Evolutionary conservation across 2,113 vertebrate genomes (phyloP), one percentile per base, ranked within the genome.

Genomic region (Mus pahari): DNA sequence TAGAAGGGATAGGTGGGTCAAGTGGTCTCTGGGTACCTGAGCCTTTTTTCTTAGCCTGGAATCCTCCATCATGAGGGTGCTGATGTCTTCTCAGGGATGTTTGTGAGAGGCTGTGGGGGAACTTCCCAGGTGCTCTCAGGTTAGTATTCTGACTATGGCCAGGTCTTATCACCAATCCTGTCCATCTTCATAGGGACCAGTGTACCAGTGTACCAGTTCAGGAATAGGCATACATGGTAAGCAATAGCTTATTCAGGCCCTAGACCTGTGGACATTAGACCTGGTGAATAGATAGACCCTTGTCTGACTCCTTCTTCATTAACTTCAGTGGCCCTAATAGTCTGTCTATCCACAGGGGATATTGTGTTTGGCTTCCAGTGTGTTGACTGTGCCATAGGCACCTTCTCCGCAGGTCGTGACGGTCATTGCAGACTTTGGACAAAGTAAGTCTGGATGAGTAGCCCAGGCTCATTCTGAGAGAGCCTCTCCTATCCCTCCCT

Each of bases 381-480:
- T 60, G 66, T 97, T 3, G 94, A 96, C 0, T 98, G 98, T 60
- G 81, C 75, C 0, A 4, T 0, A 0, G 98, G 98, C 60, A 98
- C 98, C 55, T 98, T 97, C 58, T 98, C 98, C 0, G 50, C 82
- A 1, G 92, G 84, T 12, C 89, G 2, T 0, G 96, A 89, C 10
- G 94, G 97, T 70, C 97, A 45, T 94, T 98, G 98, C 88, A 95
- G 5, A 8, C 98, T 97, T 31, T 98, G 98, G 98, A 92, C 98
- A 13, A 75, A 98, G 98, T 98, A 90, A 98, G 96, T 98, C 71
- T 2, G 16, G 58, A 66, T 0, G 11, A 81, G 74, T 0, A 1
- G 53, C 22, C 19, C n/a, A 50, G 53, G 55, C n/a, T 33, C 10
- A 17, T 42, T 71, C 39, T 14, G 0, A 58, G 78, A 50, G 48